These are phyloP conservation scores for Cyclopterus lumpus DNA, from an alignment of 2,797 vertebrate genomes.

Conservation along the genomic window DNA sequence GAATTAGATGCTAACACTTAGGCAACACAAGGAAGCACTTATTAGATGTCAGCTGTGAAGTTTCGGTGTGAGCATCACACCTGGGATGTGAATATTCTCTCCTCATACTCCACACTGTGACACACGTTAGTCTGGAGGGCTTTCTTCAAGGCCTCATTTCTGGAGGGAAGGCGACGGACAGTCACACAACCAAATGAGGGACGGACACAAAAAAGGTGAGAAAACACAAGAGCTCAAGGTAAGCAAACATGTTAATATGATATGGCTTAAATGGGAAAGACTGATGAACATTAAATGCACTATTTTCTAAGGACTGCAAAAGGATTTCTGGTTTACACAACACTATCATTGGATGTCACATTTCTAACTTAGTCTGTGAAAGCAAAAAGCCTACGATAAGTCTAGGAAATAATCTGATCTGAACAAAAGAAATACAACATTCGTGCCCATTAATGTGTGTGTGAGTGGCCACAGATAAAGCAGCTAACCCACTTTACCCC, in stretches of 20 bases:
- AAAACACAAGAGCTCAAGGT: conserved; percentile 7
- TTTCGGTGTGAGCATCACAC: conserved; percentile 56
- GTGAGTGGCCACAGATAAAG: background rate
- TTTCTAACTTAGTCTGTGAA: background rate
- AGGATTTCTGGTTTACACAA: background rate
- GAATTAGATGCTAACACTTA: conserved; percentile 10
- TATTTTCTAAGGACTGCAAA: background rate
- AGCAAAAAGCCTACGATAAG: background rate
- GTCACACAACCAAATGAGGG: background rate
- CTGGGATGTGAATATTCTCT: conserved; percentile 84
- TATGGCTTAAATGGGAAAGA: background rate
- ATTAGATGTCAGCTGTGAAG: conserved; percentile 37
- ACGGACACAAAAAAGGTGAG: background rate
- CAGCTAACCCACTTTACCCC: background rate
- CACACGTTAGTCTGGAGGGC: conserved; percentile 82
- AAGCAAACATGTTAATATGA: background rate
- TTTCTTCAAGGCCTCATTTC: conserved; percentile 84
- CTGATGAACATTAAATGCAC: background rate
- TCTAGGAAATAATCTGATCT: background rate
- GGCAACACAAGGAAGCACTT: conserved; percentile 14
- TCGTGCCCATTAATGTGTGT: background rate
- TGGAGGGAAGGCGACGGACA: conserved; percentile 61
- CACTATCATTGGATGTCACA: background rate
- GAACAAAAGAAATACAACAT: background rate
- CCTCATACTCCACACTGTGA: conserved; percentile 81